Base-by-base conservation (phyloP, 2,888 invertebrate genomes). In the Tribolium freemani region DNA sequence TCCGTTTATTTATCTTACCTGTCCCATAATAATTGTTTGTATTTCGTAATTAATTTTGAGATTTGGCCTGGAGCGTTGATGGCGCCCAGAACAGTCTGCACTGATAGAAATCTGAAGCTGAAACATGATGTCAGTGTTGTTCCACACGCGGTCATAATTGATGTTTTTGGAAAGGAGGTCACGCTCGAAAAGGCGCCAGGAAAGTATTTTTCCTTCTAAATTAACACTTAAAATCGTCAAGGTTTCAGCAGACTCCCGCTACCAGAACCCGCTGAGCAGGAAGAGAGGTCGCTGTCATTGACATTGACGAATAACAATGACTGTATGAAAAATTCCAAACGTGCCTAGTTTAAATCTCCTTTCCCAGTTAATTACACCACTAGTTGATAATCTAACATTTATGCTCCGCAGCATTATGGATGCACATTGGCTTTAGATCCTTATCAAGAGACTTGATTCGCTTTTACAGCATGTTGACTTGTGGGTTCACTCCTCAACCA, bases 171-270 rank as follows among this genome's bases (percentile, higher is more conserved):
- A 76, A 79, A 79, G 76, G 78, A 78, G 79, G 79, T 78, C 79
- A 76, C 70, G 73, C 76, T 79, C 63, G 74, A 77, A 73, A 77
- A 76, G 79, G 78, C 78, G 78, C 79, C 78, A 76, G 75, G 79
- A 78, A 79, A 79, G 78, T 78, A 75, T 78, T 78, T 78, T 74
- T 71, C 61, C 72, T 72, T 72, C 73, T 74, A 75, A 77, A 76
- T 76, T 76, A 76, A 75, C 76, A 72, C 75, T 77, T 67, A 66
- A 67, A 74, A 69, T 74, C 73, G 75, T 77, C 78, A 77, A 78
- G 78, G 77, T 77, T 75, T 61, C 74, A 60, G 69, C 50, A 69
- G 68, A 68, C 76, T 74, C 71, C 71, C 63, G 73, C 75, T 60
- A 67, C 58, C 60, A 71, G 60, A 75, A 75, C 75, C 64, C 69